A percentile compares a stretch with the other conserved stretches of the same genome.
phyloP scores from a whole-genome alignment of 2,888 invertebrate genomes.

The Cloeon dipterum region DNA sequence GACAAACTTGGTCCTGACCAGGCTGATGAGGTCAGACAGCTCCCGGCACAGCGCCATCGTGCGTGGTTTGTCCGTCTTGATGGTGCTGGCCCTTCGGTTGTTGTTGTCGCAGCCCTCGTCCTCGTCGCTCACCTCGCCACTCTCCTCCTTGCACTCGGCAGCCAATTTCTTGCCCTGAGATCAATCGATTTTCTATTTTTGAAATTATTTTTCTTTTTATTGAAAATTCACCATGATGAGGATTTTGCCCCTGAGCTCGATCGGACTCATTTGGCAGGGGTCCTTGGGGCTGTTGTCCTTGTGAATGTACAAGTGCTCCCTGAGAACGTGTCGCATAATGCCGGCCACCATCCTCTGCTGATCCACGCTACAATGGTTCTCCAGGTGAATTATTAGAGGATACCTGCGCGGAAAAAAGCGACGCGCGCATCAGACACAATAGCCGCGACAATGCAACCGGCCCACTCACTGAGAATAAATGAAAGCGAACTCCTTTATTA shows the following conservation, averaged over 20 bases:
- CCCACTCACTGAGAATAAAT: constrained; percentile 14
- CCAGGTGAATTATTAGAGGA: constrained; percentile 20
- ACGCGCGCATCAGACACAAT: neutral
- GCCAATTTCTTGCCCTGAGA: constrained; percentile 22
- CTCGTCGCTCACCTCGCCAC: constrained; percentile 26
- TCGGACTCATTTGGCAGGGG: constrained; percentile 14
- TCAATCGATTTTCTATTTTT: constrained; percentile 10
- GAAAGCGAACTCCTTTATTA: constrained; percentile 23
- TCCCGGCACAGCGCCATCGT: constrained; percentile 17
- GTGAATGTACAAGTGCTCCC: constrained; percentile 11
- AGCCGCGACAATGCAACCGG: neutral
- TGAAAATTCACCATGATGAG: constrained; percentile 16
- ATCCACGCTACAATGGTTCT: constrained; percentile 14
- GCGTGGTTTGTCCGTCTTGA: constrained; percentile 9
- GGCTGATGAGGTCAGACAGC: constrained; percentile 21
- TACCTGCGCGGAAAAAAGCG: constrained; percentile 8
- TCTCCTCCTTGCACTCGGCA: constrained; percentile 13
- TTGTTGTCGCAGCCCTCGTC: constrained; percentile 24
- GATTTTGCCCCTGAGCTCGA: constrained; percentile 19
- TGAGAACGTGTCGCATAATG: constrained; percentile 16
- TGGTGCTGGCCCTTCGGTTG: constrained; percentile 14
- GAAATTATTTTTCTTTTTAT: neutral
- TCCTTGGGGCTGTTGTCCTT: constrained; percentile 7
- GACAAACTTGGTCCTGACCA: constrained; percentile 15
- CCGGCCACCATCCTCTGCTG: constrained; percentile 17